Conservation (phyloP, 2,113 vertebrate genomes). For the Aldabrachelys gigantea region DNA sequence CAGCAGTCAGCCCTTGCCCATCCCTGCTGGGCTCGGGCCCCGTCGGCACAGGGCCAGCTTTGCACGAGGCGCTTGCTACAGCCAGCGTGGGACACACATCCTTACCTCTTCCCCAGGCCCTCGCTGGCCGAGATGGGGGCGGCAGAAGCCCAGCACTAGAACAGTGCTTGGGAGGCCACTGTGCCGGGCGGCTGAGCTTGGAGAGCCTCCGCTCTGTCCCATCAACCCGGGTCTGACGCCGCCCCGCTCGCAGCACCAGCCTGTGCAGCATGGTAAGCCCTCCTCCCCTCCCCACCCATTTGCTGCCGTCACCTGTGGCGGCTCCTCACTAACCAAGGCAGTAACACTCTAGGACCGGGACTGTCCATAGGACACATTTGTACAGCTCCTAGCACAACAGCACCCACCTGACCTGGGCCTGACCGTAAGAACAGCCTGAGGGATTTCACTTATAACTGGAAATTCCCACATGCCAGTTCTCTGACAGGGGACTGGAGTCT, state of each 20-base stretch:
- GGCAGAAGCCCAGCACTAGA: background rate
- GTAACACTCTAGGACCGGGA: background rate
- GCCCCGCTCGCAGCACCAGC: too few species aligned
- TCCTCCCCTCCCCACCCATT: too few species aligned
- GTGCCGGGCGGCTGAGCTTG: background rate
- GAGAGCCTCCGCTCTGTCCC: background rate
- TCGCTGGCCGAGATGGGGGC: too few species aligned
- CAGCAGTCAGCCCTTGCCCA: background rate
- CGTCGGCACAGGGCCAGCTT: too few species aligned
- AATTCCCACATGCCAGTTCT: background rate
- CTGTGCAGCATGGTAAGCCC: too few species aligned
- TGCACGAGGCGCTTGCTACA: background rate
- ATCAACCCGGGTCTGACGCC: too few species aligned
- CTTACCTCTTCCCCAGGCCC: background rate
- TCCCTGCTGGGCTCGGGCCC: background rate
- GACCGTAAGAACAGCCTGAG: background rate
- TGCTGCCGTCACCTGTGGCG: background rate
- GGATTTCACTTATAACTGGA: background rate
- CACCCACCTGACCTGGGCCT: background rate
- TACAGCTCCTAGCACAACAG: background rate
- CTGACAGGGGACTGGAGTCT: background rate
- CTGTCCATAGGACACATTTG: background rate
- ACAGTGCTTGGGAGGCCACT: too few species aligned
- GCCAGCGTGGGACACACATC: background rate
- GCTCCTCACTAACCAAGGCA: background rate